These are phyloP conservation scores for Chelmon rostratus DNA, from an alignment of 2,797 vertebrate species.

Conservation along the genomic window DNA sequence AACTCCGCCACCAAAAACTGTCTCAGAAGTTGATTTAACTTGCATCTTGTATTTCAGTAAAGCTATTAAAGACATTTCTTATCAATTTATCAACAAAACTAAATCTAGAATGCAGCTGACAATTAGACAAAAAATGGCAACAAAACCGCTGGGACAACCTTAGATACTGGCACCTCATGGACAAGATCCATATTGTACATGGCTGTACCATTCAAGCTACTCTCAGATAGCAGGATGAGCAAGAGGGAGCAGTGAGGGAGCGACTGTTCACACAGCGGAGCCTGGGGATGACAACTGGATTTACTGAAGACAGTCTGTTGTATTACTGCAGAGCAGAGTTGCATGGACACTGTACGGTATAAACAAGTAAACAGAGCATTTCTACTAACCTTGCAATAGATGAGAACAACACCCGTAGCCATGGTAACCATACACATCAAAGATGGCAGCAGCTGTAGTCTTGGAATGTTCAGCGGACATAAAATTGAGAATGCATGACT, in stretches of 20 bases:
- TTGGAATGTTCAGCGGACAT: not conserved
- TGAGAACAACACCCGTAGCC: not conserved
- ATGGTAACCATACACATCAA: constrained; percentile 17
- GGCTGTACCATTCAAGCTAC: not conserved
- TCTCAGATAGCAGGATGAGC: not conserved
- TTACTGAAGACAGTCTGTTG: not conserved
- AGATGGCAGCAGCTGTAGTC: not conserved
- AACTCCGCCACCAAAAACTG: not conserved
- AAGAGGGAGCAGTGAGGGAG: not conserved
- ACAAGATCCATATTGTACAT: not conserved
- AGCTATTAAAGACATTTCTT: not conserved
- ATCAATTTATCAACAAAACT: too few relatives aligned
- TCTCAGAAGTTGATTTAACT: not conserved
- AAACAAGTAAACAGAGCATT: not conserved
- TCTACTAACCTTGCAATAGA: not conserved
- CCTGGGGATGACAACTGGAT: too few relatives aligned
- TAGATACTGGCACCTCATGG: not conserved
- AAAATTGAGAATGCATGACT: not conserved
- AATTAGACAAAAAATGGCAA: not conserved
- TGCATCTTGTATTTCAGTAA: not conserved
- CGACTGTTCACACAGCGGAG: not conserved
- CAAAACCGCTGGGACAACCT: not conserved
- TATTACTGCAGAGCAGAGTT: not conserved
- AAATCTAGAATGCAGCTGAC: not conserved
- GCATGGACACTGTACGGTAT: not conserved